These are phyloP conservation scores for Zoroaster sp. DNA, from an alignment of 53 echinoderm and acorn worm genomes.

Conservation along the genomic window DNA sequence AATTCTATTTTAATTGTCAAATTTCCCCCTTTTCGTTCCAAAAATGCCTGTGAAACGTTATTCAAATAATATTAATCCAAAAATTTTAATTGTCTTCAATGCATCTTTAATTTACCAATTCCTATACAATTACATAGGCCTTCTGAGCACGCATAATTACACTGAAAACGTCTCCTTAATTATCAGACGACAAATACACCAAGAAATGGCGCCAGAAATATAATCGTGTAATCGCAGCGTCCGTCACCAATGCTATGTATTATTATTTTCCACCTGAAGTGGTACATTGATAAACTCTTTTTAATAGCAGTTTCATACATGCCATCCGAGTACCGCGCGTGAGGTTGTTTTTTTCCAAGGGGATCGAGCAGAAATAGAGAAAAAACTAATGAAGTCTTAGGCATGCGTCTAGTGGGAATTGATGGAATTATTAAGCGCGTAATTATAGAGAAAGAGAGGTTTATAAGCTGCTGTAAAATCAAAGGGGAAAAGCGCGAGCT, in stretches of 20 bases:
- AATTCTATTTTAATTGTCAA: too few species aligned
- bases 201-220: background rate
- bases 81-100: too few species aligned
- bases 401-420: background rate
- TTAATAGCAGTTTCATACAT: background rate
- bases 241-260: background rate
- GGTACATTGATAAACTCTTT: conserved; percentile 9
- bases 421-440: background rate
- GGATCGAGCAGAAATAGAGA: background rate
- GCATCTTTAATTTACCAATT: too few species aligned
- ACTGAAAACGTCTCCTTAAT: background rate
- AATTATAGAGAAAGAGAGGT: background rate
- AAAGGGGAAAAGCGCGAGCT: background rate
- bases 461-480: background rate
- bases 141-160: background rate
- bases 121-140: too few species aligned
- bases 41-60: too few species aligned
- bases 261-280: conserved; percentile 16
- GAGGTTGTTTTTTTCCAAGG: conserved; percentile 9
- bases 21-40: too few species aligned
- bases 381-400: background rate
- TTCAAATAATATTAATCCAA: too few species aligned
- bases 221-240: background rate
- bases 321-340: background rate
- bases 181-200: background rate